phyloP scores from a whole-genome alignment of 1,140 invertebrate genomes.

The Meloidogyne exigua region DNA sequence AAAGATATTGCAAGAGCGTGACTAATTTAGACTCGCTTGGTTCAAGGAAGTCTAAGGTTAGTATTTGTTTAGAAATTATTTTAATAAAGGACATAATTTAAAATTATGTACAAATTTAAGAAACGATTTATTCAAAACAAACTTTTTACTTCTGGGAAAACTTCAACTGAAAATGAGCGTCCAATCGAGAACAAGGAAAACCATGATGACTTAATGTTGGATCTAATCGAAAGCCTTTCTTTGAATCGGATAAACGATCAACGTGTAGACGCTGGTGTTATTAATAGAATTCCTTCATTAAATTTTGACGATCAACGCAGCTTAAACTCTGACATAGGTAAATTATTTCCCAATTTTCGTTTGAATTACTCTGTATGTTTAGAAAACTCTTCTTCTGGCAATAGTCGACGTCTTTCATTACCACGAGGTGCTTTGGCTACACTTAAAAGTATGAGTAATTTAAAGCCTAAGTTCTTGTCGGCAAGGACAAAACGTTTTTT shows the following conservation, averaged over 20 bases:
- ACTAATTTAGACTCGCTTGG: not conserved
- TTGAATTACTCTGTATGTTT: no score
- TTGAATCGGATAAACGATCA: constrained; percentile 7
- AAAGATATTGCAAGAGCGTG: not conserved
- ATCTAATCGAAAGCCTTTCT: not conserved
- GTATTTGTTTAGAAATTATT: no score
- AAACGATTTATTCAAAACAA: not conserved
- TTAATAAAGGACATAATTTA: no score
- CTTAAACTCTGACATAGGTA: no score
- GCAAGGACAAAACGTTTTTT: no score
- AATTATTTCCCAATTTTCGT: no score
- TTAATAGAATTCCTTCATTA: not conserved
- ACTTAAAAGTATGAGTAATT: no score
- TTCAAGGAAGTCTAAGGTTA: not conserved
- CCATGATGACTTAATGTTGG: constrained; percentile 1
- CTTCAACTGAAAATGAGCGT: not conserved
- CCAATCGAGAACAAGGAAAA: not conserved
- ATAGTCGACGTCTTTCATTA: no score
- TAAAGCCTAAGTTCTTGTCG: no score
- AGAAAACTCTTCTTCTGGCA: no score
- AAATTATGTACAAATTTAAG: not conserved
- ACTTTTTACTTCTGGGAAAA: not conserved
- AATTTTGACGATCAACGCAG: not conserved
- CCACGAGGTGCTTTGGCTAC: no score
- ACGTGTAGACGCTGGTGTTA: not conserved